Base-by-base conservation (phyloP, 2,113 vertebrate genomes). In the Machaerirhynchus nigripectus region DNA sequence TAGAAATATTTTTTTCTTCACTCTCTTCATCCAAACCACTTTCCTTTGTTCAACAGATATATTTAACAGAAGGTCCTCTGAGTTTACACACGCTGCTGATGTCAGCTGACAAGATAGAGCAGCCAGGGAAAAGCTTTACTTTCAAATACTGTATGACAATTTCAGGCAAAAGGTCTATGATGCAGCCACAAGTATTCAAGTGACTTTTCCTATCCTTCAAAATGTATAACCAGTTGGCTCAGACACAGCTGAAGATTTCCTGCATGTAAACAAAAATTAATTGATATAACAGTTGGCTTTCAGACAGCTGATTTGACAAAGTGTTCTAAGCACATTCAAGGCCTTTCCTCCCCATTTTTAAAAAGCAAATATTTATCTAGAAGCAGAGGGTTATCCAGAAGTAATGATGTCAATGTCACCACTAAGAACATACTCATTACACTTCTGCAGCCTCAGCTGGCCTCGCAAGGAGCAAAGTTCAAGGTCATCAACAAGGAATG, bases 341-440 rank as follows among this genome's bases (percentile, higher is more conserved):
- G 10, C 9, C 28, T n/a, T 96, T 78, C 46, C 15, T n/a, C 13
- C 9, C 14, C 23, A 42, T 79, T 89, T 88, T 31, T 13, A 52
- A 61, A 89, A 73, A 69, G 6, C 13, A 86, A 70, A 26, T 20
- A 3, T 86, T 94, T 77, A 21, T 67, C 33, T 77, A 84, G 55
- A 95, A 77, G 37, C 17, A 77, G n/a, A 84, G 22, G 8, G 37
- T 89, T 84, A n/a, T 87, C 44, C 75, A 95, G 87, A 96, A 90
- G 37, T 24, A 91, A 42, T 83, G 35, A 20, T 87, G 40, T 64
- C 84, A 87, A 65, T 57, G 49, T 22, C 31, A 82, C 19, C 15
- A 40, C n/a, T 60, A 80, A 61, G n/a, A 82, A 79, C 53, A 64
- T 7, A 21, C 10, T 69, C 1, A 1, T 87, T 56, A 57, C 17